Evolutionary conservation across 2,888 invertebrate species (phyloP), one percentile per base, ranked within the genome.

Genomic region (Frankliniella intonsa): DNA sequence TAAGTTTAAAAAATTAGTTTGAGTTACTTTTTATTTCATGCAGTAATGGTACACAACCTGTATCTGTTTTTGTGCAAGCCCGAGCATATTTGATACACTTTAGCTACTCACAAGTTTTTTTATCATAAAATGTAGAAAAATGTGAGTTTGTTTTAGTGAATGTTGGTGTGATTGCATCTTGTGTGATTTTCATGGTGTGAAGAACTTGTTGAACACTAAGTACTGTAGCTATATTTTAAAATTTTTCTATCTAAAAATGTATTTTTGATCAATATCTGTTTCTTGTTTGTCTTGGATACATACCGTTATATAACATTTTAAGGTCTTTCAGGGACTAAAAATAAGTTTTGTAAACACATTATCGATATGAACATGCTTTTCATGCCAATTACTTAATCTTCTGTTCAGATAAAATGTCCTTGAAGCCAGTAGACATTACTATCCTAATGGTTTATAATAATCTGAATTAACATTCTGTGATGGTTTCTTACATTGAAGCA

Each of bases 271-370:
- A 49, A 51, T 76, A 49, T 14, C 27, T 55, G 50, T 83, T 83
- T 80, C 82, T 82, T 83, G 65, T 80, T 50, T 51, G 38, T 76
- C 69, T 82, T 80, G 81, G 80, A 82, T 79, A 81, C 82, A 65
- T 80, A 8, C 27, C 1, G 50, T 82, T 55, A 55, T 14, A 55
- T 55, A 19, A 19, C 55, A 14, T 55, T 55, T 55, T 55, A 55
- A 55, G 12, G 38, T 2, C 38, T 38, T 38, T 38, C 38, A 38
- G 2, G 2, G 38, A 38, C 38, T 38, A 38, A 38, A 38, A 38
- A 38, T 38, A 38, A 38, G 2, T 38, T 38, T 38, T 38, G 3
- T 38, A 38, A 3, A 38, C 38, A 38, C 5, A 38, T 38, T 38
- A 38, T 2, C 38, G 5, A 38, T 5, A 38, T 38, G 38, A 38